phyloP scores from a whole-genome alignment of 2,797 vertebrate genomes.

The Aplochiton taeniatus region DNA sequence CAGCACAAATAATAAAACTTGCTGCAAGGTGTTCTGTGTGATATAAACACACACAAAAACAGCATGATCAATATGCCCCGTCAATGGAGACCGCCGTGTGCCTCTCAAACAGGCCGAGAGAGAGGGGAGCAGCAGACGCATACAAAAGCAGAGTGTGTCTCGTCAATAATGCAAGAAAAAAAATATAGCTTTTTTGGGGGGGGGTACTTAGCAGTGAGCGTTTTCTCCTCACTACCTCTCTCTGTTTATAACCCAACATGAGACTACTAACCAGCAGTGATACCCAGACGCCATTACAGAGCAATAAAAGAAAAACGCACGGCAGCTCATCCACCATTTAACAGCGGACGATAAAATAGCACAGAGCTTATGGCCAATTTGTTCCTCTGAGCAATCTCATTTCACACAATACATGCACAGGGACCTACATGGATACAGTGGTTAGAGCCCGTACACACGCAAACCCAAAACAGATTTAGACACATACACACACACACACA shows the following conservation, averaged over 20 bases:
- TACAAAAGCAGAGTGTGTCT: conserved; percentile 13
- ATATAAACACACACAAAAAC: conserved; percentile 1
- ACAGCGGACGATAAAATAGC: conserved; percentile 51
- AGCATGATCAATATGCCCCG: conserved; percentile 33
- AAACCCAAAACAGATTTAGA: conserved; percentile 3
- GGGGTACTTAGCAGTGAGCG: conserved; percentile 16
- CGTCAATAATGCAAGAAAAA: conserved; percentile 46
- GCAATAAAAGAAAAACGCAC: conserved; percentile 16
- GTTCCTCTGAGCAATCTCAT: conserved; percentile 42
- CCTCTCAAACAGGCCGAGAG: neutral
- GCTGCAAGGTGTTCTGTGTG: conserved; percentile 1
- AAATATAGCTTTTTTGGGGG: conserved; percentile 30
- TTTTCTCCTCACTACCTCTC: neutral
- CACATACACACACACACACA: conserved; percentile 15
- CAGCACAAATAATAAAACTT: neutral
- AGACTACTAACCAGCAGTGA: conserved; percentile 40
- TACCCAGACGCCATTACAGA: conserved; percentile 20
- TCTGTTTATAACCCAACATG: conserved; percentile 20
- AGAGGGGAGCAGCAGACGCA: neutral
- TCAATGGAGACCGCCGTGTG: conserved; percentile 20
- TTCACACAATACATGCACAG: conserved; percentile 32
- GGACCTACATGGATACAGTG: conserved; percentile 41
- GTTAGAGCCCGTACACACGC: neutral
- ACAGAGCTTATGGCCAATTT: conserved; percentile 42
- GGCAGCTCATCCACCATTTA: conserved; percentile 48